Base-by-base conservation (phyloP, 2,797 vertebrate genomes). In the Leptatherina wallacei region DNA sequence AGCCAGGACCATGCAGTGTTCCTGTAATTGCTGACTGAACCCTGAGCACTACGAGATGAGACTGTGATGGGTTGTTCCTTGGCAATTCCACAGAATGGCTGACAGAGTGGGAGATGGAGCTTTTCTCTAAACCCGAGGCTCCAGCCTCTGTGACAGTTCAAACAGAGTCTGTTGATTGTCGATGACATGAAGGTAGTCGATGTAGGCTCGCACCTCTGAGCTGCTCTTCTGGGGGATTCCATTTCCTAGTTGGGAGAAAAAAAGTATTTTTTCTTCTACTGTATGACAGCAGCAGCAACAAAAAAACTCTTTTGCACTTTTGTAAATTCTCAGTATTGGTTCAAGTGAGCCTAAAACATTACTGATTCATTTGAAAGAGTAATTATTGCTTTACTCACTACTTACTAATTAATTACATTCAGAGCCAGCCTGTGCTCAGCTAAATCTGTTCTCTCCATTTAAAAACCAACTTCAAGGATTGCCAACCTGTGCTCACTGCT, bases 111-210 rank as follows among this genome's bases (percentile, higher is more conserved):
- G 57, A 36, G 74, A n/a, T 3, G 52, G 63, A 61, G 67, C 20
- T 55, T 36, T 61, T 59, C 16, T 67, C 74, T 95, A 99, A 33
- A 72, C 88, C 3, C 97, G 95, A 0, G 98, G 97, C 93, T 99
- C 97, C 86, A 99, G 96, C 86, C 96, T 93, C 91, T 98, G 96
- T 0, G 98, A 99, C 80, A 99, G 96, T 82, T 98, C 96, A 56
- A 99, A 99, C 70, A 98, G 95, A 85, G 95, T 96, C 93, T 99
- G 96, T 91, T 99, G 97, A 96, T 96, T 99, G 95, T 99, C 97
- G 2, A 99, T 97, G 91, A 99, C 91, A 0, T 96, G 96, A 86
- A 99, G 94, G 89, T 97, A 94, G 79, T 96, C 95, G 6, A 96
- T 68, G 36, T 96, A 97, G 78, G 95, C 92, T 85, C 94, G 96